Conservation (phyloP, 2,797 vertebrate genomes). For the Poeciliopsis turneri region DNA sequence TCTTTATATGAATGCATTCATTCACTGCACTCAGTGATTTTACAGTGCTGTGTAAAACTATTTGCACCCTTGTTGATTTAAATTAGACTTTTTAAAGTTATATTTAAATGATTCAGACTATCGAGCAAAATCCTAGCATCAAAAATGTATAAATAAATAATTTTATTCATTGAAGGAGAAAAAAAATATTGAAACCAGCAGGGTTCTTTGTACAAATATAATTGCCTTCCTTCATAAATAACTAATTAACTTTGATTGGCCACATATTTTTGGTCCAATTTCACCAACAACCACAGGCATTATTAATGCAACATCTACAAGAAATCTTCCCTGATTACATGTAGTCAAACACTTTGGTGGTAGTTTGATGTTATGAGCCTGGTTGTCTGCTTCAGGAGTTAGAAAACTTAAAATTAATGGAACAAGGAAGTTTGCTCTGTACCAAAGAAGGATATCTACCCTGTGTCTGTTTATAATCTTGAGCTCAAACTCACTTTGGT, state of each 20-base stretch:
- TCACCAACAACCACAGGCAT: neutral
- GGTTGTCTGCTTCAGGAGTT: neutral
- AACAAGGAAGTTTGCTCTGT: neutral
- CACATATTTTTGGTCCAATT: neutral
- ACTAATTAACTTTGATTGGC: neutral
- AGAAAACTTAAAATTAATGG: neutral
- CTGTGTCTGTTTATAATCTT: neutral
- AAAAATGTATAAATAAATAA: neutral
- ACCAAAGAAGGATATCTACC: neutral
- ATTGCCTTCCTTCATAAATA: neutral
- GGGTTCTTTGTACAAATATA: neutral
- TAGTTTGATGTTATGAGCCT: neutral
- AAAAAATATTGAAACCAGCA: neutral
- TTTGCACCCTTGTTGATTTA: neutral
- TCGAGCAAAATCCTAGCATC: neutral
- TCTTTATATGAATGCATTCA: conserved; percentile 19
- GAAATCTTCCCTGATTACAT: neutral
- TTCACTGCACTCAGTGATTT: neutral
- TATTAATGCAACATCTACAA: neutral
- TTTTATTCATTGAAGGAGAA: neutral
- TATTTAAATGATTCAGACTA: neutral
- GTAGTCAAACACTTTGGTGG: neutral
- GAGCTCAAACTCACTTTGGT: neutral
- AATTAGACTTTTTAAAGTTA: neutral
- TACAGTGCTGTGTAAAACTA: neutral